A percentile compares a stretch with the other conserved stretches of the same genome.
Conservation (phyloP, 1,140 invertebrate genomes). For the Propsilocerus akamusi region DNA sequence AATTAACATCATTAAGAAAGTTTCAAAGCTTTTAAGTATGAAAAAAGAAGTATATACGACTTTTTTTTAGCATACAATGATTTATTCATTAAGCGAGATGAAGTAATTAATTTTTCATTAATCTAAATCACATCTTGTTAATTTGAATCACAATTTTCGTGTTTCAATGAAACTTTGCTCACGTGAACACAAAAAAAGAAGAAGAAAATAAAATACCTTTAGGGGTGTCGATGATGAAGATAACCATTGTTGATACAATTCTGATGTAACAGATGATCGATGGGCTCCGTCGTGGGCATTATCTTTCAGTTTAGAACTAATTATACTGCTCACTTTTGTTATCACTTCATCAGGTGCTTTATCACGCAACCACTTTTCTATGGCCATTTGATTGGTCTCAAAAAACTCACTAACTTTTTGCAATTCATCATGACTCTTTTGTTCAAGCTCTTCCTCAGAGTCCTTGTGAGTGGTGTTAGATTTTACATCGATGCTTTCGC, state of each 20-base stretch:
- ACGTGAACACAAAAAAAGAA: not conserved
- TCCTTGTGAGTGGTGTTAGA: too few species aligned
- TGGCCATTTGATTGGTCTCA: conserved; percentile 31
- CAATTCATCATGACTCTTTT: not conserved
- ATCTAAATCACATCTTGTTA: conserved; percentile 5
- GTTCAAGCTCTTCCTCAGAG: too few species aligned
- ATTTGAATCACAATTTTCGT: not conserved
- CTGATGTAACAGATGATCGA: conserved; percentile 62
- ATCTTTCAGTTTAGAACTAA: conserved; percentile 14
- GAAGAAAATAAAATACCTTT: conserved; percentile 6
- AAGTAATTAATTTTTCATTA: not conserved
- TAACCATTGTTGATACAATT: conserved; percentile 67
- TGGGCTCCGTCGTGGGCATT: conserved; percentile 23
- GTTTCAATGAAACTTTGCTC: not conserved
- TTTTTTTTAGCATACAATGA: not conserved
- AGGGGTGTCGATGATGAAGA: conserved; percentile 40
- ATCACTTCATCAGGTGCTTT: conserved; percentile 46
- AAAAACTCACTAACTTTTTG: conserved; percentile 18
- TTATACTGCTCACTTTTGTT: conserved; percentile 28
- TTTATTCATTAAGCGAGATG: not conserved
- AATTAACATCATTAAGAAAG: not conserved
- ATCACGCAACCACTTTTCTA: conserved; percentile 52
- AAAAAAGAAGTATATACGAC: not conserved
- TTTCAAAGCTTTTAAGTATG: not conserved
- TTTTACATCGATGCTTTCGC: too few species aligned